Evolutionary conservation across 2,797 vertebrate species (phyloP).

Genomic region (Dendrocincla tyrannina): DNA sequence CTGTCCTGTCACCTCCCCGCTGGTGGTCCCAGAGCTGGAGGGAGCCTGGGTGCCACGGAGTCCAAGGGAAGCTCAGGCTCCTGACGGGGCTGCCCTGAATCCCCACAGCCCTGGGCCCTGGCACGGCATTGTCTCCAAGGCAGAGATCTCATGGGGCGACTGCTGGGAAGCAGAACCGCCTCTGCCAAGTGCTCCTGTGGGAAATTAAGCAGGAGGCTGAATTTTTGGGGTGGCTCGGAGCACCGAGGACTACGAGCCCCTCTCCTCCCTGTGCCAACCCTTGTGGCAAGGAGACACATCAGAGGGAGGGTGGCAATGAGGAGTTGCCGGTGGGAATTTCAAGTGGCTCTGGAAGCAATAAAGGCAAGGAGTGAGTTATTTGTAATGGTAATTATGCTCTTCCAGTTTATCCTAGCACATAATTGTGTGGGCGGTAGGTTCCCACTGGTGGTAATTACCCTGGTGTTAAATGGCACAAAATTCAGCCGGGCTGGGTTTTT

Average conservation of each 20-base stretch:
- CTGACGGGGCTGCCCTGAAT: neutral
- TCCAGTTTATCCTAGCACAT: conserved; percentile 63
- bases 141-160: neutral
- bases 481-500: conserved; percentile 12
- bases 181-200: neutral
- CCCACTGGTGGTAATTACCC: conserved; percentile 68
- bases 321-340: conserved; percentile 4
- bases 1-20: fast-evolving
- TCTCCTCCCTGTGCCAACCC: neutral
- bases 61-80: neutral
- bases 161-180: neutral
- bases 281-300: fast-evolving
- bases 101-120: neutral
- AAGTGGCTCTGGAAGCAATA: conserved; percentile 28
- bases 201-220: neutral
- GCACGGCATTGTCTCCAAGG: fast-evolving
- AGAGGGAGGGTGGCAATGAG: neutral
- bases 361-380: conserved; percentile 51
- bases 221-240: neutral
- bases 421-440: conserved; percentile 63
- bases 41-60: neutral
- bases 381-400: conserved; percentile 61
- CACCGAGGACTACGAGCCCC: neutral
- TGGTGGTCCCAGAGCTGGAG: neutral
- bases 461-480: conserved; percentile 56